These are phyloP conservation scores for Rissa tridactyla DNA, from an alignment of 2,113 vertebrate genomes.

Conservation along the genomic window DNA sequence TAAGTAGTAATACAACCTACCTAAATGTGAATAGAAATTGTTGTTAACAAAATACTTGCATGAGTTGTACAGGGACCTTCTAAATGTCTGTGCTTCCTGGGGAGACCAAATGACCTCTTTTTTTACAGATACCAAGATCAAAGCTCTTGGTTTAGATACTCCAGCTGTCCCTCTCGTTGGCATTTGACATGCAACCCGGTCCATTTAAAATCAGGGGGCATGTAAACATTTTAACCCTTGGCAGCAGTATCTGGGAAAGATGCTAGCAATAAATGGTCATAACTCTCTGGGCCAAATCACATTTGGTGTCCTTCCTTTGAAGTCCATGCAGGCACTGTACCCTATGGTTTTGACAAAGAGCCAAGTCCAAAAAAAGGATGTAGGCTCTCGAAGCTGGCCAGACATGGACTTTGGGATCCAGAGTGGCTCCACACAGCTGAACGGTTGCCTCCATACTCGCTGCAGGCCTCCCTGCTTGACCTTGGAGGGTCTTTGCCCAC, in stretches of 20 bases:
- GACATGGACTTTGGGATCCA: conserved; percentile 4
- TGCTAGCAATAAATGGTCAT: conserved; percentile 64
- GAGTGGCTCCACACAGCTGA: neutral
- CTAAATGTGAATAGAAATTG: conserved; percentile 49
- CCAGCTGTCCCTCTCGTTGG: conserved; percentile 75
- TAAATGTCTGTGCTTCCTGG: conserved; percentile 74
- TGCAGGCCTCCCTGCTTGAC: neutral
- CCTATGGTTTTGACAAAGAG: conserved; percentile 61
- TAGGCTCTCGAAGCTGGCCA: conserved; percentile 8
- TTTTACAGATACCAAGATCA: conserved; percentile 75
- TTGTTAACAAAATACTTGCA: conserved; percentile 68
- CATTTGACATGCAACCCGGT: conserved; percentile 73
- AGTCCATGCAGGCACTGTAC: conserved; percentile 51
- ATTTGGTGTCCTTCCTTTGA: conserved; percentile 68
- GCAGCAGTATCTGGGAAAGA: conserved; percentile 69
- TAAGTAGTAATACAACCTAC: conserved; percentile 41
- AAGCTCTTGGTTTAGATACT: conserved; percentile 73
- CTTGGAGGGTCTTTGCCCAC: neutral
- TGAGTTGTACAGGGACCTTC: conserved; percentile 61
- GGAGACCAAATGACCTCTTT: conserved; percentile 72
- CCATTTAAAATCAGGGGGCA: conserved; percentile 72
- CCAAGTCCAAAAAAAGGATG: conserved; percentile 70
- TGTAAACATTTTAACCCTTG: conserved; percentile 74
- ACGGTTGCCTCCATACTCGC: neutral
- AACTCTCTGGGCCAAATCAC: conserved; percentile 42